A percentile compares a stretch with the other conserved stretches of the same genome.
phyloP scores from a whole-genome alignment of 2,113 vertebrate species.

The Amblyopsis rosae region DNA sequence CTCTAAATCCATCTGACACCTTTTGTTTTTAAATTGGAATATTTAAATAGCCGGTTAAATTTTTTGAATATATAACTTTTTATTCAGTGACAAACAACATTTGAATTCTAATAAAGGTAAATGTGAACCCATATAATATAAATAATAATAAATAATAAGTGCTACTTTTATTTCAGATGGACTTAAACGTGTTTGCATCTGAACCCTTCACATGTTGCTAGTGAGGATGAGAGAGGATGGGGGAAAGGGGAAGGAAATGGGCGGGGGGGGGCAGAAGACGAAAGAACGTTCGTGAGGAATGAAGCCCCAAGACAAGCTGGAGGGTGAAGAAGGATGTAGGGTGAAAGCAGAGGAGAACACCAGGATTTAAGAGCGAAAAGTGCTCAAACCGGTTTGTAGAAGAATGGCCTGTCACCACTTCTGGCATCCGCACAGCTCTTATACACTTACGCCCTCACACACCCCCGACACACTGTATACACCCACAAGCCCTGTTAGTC shows the following conservation, averaged over 20 bases:
- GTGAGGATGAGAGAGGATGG: conserved; percentile 1
- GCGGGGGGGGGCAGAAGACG: background rate
- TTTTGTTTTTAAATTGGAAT: no score
- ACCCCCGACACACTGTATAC: conserved; percentile 57
- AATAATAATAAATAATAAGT: no score
- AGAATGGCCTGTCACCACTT: conserved; percentile 54
- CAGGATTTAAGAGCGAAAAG: conserved; percentile 28
- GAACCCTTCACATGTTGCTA: background rate
- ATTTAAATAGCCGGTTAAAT: no score
- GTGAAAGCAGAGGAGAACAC: background rate
- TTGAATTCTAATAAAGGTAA: no score
- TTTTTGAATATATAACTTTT: no score
- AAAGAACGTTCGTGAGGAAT: background rate
- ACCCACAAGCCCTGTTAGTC: conserved; percentile 63
- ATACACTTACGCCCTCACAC: conserved; percentile 30
- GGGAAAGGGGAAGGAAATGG: background rate
- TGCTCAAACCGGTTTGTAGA: conserved; percentile 44
- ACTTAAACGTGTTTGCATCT: no score
- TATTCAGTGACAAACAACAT: no score
- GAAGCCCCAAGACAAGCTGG: background rate
- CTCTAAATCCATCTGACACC: no score
- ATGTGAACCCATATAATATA: no score
- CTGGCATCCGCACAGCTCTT: conserved; percentile 51
- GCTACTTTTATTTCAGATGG: no score
- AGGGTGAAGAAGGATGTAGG: conserved; percentile 3